phyloP scores from a whole-genome alignment of 2,113 vertebrate genomes.

The Gadus chalcogrammus region DNA sequence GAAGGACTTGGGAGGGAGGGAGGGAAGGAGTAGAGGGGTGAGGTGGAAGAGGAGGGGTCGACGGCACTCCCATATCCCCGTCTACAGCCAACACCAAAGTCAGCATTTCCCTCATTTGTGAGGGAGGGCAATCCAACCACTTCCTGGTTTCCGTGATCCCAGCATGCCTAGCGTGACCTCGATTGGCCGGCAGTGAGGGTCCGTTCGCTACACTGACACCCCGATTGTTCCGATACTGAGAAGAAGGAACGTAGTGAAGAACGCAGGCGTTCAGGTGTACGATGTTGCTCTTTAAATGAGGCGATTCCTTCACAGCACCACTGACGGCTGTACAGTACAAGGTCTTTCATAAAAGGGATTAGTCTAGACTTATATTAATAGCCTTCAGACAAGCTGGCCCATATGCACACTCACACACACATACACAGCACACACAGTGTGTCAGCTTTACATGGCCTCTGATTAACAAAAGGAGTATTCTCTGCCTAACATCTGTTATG shows the following conservation, averaged over 20 bases:
- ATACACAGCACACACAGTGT: background rate
- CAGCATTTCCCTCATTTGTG: slow-evolving; percentile 64
- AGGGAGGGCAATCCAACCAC: slow-evolving; percentile 51
- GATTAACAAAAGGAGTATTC: slow-evolving; percentile 21
- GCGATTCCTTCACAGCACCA: background rate
- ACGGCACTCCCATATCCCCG: slow-evolving; percentile 45
- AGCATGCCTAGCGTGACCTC: slow-evolving; percentile 38
- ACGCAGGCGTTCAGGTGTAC: background rate
- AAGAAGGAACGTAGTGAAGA: background rate
- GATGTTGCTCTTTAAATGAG: background rate
- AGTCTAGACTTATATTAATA: slow-evolving; percentile 15
- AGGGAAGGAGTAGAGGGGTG: background rate
- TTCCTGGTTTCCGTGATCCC: slow-evolving; percentile 57
- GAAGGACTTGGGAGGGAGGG: slow-evolving; percentile 17
- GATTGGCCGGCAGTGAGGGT: slow-evolving; percentile 28
- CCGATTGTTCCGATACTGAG: slow-evolving; percentile 18
- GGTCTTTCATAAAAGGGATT: background rate
- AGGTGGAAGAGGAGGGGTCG: slow-evolving; percentile 10
- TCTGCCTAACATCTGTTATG: background rate
- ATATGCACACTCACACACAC: background rate
- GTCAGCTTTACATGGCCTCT: slow-evolving; percentile 5
- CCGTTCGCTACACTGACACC: slow-evolving; percentile 16
- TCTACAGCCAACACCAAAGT: slow-evolving; percentile 48
- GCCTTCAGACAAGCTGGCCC: slow-evolving; percentile 1
- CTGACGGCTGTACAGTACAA: background rate